Conservation (phyloP, 2,888 invertebrate species). For the Ornithoptera alexandrae region DNA sequence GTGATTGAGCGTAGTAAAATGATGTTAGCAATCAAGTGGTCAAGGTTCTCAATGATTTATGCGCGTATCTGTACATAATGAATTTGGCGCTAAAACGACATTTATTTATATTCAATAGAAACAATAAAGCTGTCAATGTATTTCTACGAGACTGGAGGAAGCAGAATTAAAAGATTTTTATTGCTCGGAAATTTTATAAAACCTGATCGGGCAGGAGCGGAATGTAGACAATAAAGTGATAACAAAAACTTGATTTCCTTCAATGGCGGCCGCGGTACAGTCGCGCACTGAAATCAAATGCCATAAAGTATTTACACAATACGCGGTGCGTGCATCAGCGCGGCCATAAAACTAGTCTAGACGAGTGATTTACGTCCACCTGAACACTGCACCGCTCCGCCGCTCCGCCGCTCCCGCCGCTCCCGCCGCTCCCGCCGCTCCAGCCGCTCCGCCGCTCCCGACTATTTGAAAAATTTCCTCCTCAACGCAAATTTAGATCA, state of each 20-base stretch:
- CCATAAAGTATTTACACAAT: slow-evolving; percentile 54
- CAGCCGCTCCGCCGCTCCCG: neutral
- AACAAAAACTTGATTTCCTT: slow-evolving; percentile 25
- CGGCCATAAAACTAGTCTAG: slow-evolving; percentile 69
- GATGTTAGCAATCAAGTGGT: too few species aligned
- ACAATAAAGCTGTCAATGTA: slow-evolving; percentile 4
- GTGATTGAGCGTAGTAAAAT: too few species aligned
- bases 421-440: too few species aligned
- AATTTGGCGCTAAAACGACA: too few species aligned
- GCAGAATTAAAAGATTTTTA: too few species aligned
- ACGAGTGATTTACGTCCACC: slow-evolving; percentile 72
- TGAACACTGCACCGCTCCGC: slow-evolving; percentile 36
- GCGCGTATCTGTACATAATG: too few species aligned
- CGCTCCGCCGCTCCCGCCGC: too few species aligned
- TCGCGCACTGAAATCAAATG: slow-evolving; percentile 44
- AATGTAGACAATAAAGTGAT: slow-evolving; percentile 4
- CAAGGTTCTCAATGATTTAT: too few species aligned
- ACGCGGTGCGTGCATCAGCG: slow-evolving; percentile 61
- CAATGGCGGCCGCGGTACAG: slow-evolving; percentile 35
- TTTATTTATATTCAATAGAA: neutral
- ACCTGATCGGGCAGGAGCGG: too few species aligned
- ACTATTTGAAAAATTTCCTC: slow-evolving; percentile 38
- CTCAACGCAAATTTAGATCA: slow-evolving; percentile 13
- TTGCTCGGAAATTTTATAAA: too few species aligned
- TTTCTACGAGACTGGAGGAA: neutral